These are phyloP conservation scores for Dendrophyllia cribrosa DNA, from an alignment of 64 coral and sea anemone species.

Conservation along the genomic window DNA sequence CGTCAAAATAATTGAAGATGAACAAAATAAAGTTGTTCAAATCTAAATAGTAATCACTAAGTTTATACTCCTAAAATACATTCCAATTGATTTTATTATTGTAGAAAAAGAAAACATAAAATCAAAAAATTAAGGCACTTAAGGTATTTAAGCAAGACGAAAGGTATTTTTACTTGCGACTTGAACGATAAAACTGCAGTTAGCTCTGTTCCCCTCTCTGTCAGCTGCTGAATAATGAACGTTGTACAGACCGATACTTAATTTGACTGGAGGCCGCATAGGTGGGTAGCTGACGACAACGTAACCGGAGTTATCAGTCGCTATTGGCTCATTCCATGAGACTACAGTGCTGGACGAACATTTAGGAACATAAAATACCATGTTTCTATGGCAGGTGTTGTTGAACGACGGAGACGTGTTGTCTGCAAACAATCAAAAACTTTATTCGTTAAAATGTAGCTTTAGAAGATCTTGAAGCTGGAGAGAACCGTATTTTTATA, in stretches of 20 bases:
- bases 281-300: conserved; percentile 37
- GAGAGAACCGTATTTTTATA: no score
- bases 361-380: background rate
- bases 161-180: conserved; percentile 7
- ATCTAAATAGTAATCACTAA: no score
- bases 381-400: conserved; percentile 22
- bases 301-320: conserved; percentile 44
- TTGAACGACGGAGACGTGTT: conserved; percentile 40
- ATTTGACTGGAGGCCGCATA: conserved; percentile 17
- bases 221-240: conserved; percentile 40
- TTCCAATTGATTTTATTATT: no score
- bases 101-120: no score
- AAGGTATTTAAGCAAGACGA: no score
- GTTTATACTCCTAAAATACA: no score
- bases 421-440: background rate
- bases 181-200: conserved; percentile 59
- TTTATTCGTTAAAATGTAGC: no score
- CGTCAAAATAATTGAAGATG: no score
- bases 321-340: conserved; percentile 44
- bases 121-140: no score
- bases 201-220: conserved; percentile 21
- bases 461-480: no score
- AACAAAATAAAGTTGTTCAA: no score
- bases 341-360: conserved; percentile 1
- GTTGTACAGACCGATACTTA: conserved; percentile 27